These are phyloP conservation scores for Drosophila neocordata DNA, from an alignment of 1,140 invertebrate genomes.

Conservation along the genomic window DNA sequence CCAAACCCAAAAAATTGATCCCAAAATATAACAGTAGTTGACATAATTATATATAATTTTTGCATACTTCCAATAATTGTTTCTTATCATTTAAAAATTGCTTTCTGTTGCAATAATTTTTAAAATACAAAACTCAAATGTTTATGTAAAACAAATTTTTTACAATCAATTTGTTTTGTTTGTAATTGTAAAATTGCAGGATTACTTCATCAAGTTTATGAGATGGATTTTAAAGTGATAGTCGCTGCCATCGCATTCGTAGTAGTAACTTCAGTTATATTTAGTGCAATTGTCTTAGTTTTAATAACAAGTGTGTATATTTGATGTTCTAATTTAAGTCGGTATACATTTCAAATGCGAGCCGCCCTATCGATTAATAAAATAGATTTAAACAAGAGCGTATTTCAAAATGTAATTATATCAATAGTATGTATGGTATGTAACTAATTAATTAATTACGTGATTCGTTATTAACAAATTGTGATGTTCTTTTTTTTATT, in stretches of 20 bases:
- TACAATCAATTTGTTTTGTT: conserved; percentile 58
- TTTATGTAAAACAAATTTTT: conserved; percentile 21
- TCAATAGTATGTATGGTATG: conserved; percentile 35
- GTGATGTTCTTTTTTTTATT: conserved; percentile 36
- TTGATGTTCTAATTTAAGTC: conserved; percentile 47
- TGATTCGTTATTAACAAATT: conserved; percentile 48
- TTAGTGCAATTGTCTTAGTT: conserved; percentile 49
- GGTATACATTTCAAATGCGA: conserved; percentile 19
- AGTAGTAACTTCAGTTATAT: conserved; percentile 52
- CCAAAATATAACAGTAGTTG: not conserved
- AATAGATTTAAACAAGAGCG: conserved; percentile 33
- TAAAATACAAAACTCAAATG: not conserved
- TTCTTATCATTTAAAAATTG: too few relatives aligned
- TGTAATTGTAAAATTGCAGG: conserved; percentile 80
- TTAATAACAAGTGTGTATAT: conserved; percentile 59
- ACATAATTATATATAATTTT: not conserved
- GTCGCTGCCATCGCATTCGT: conserved; percentile 73
- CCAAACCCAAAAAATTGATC: not conserved
- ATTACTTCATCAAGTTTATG: conserved; percentile 82
- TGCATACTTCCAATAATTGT: not conserved
- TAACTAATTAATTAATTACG: conserved; percentile 44
- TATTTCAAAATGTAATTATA: conserved; percentile 44
- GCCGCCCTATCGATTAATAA: not conserved
- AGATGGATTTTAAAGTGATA: conserved; percentile 82
- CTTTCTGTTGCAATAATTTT: conserved; percentile 5